These are phyloP conservation scores for Glaucopsyche alexis DNA, from an alignment of 2,888 invertebrate species.

Conservation along the genomic window DNA sequence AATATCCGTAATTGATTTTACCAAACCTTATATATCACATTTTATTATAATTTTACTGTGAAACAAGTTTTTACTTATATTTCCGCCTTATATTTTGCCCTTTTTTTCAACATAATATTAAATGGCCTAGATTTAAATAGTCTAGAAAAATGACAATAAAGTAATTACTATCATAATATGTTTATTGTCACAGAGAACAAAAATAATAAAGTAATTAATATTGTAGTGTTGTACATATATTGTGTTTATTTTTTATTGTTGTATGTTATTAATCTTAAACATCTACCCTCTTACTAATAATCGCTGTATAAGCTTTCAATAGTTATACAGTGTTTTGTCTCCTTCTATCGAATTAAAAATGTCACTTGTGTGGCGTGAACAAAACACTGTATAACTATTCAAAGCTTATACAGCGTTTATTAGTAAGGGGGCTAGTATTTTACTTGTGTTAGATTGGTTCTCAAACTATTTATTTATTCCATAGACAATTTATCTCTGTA, in stretches of 20 bases:
- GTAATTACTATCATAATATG: neutral
- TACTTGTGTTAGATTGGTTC: neutral
- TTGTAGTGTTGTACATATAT: no score
- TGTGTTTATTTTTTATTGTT: constrained; percentile 8
- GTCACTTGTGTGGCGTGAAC: no score
- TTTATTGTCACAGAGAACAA: constrained; percentile 4
- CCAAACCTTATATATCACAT: no score
- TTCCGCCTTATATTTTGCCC: neutral
- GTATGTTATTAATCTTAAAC: neutral
- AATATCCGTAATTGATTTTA: no score
- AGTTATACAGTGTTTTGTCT: no score
- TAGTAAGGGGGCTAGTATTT: no score
- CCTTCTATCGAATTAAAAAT: no score
- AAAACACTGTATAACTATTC: no score
- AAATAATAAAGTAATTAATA: neutral
- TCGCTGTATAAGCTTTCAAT: no score
- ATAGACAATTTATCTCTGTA: neutral
- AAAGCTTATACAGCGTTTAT: no score
- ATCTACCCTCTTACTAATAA: no score
- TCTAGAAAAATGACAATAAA: constrained; percentile 23
- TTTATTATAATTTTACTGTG: neutral
- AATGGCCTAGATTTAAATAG: constrained; percentile 23
- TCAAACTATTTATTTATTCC: neutral
- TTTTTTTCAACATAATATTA: neutral
- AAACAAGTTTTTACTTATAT: neutral